Conservation (phyloP, 92 coral and sea anemone species). For the Zoanthus solanderi region DNA sequence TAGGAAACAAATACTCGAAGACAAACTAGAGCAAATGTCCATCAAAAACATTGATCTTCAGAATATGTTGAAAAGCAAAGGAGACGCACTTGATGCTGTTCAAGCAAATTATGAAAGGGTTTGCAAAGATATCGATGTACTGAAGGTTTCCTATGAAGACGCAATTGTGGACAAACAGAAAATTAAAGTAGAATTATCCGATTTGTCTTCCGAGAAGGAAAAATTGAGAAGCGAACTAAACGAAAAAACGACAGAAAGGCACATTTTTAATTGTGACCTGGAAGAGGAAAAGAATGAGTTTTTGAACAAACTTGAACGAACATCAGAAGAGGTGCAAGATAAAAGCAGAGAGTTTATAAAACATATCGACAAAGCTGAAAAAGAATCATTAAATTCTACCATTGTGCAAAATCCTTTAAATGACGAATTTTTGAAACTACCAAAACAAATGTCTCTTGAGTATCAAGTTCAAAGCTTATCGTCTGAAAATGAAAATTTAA, state of each 20-base stretch:
- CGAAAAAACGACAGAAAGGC: conserved; percentile 43
- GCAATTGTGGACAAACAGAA: conserved; percentile 34
- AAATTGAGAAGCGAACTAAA: background rate
- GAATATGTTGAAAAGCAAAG: conserved; percentile 16
- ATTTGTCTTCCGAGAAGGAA: background rate
- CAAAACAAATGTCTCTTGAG: background rate
- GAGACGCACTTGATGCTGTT: conserved; percentile 29
- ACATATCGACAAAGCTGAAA: conserved; percentile 23
- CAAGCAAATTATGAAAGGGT: conserved; percentile 32
- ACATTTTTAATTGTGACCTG: conserved; percentile 25
- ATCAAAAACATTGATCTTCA: conserved; percentile 10
- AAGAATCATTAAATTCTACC: conserved; percentile 36
- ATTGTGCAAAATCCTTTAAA: conserved; percentile 19
- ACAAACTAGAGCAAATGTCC: conserved; percentile 30
- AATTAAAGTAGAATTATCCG: conserved; percentile 11
- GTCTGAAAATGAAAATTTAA: conserved; percentile 6
- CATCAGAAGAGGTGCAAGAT: conserved; percentile 51
- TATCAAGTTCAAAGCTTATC: conserved; percentile 11
- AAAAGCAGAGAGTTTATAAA: conserved; percentile 55
- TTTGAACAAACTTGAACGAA: conserved; percentile 22
- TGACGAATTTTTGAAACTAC: background rate
- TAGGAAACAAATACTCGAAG: conserved; percentile 49
- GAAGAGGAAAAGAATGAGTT: conserved; percentile 29
- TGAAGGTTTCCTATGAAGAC: conserved; percentile 25
- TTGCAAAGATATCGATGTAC: conserved; percentile 29